These are phyloP conservation scores for Thalassarche chlororhynchos DNA, from an alignment of 2,113 vertebrate genomes.

Conservation along the genomic window DNA sequence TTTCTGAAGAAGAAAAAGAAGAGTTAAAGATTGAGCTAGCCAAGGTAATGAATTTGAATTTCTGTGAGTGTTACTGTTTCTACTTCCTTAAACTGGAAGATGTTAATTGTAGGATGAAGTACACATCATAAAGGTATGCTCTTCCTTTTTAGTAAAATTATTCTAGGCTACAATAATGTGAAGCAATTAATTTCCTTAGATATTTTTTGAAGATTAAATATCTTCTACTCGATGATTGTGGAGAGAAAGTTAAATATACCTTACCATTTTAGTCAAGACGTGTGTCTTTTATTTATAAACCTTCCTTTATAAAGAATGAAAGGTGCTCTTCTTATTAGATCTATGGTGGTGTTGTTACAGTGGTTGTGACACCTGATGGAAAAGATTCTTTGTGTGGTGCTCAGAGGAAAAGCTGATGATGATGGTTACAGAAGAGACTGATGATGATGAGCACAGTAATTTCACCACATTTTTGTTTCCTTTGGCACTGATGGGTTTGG, in stretches of 20 bases:
- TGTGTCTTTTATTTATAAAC: neutral
- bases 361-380: neutral
- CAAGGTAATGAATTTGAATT: constrained; percentile 79
- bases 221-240: neutral
- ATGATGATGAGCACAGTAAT: neutral
- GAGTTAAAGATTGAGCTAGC: constrained; percentile 87
- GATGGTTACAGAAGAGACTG: neutral
- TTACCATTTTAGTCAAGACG: neutral
- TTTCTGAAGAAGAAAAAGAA: constrained; percentile 93
- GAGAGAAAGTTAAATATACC: neutral
- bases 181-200: neutral
- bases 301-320: neutral
- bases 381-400: neutral
- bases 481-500: neutral
- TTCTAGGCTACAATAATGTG: neutral
- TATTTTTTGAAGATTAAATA: neutral
- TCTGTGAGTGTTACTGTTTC: neutral
- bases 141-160: neutral
- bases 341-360: neutral
- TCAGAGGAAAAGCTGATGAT: neutral
- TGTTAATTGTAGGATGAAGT: neutral
- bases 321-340: neutral
- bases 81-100: neutral
- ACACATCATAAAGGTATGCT: neutral
- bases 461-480: neutral